Evolutionary conservation across 2,113 vertebrate species (phyloP).

Genomic region (Riparia riparia): DNA sequence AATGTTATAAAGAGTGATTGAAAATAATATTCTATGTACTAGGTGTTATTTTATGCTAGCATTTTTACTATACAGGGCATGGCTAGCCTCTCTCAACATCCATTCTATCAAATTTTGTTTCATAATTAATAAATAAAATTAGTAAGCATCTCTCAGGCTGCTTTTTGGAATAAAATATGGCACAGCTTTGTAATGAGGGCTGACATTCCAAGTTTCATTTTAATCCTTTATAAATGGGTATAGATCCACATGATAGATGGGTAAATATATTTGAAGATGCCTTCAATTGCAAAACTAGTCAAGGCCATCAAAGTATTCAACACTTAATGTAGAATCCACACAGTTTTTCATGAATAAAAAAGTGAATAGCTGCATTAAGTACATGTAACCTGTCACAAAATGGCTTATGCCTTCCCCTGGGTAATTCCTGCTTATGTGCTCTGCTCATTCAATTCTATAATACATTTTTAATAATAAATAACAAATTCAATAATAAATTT

Average conservation of each 20-base stretch:
- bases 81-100: neutral
- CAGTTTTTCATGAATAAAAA: constrained; percentile 66
- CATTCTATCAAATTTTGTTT: neutral
- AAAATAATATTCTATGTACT: neutral
- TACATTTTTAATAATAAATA: constrained; percentile 74
- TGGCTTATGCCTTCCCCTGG: constrained; percentile 46
- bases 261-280: constrained; percentile 58
- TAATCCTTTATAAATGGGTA: constrained; percentile 35
- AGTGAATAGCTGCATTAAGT: constrained; percentile 64
- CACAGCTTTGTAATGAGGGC: neutral
- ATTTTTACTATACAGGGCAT: neutral
- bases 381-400: constrained; percentile 62
- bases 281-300: constrained; percentile 28
- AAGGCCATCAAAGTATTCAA: neutral
- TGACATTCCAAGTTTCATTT: neutral
- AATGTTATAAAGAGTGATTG: neutral
- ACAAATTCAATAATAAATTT: constrained; percentile 60
- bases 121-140: constrained; percentile 44
- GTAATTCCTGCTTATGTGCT: constrained; percentile 37
- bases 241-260: neutral
- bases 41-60: neutral
- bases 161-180: neutral
- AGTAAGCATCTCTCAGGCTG: neutral
- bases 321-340: constrained; percentile 64
- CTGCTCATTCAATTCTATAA: constrained; percentile 60